Conservation (phyloP, 2,888 invertebrate species). For the Chironomus tentans region DNA sequence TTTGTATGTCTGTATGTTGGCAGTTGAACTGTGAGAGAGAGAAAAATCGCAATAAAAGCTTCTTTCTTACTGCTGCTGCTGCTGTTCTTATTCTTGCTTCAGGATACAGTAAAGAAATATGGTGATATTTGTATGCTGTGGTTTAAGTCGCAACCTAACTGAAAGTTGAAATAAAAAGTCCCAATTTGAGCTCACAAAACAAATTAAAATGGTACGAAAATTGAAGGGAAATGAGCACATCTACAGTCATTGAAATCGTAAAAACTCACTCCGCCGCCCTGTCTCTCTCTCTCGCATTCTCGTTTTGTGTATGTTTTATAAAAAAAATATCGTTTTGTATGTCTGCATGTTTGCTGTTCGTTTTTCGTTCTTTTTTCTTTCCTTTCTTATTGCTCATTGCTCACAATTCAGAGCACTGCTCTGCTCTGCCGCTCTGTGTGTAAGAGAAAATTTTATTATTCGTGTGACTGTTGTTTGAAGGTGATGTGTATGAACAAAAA, state of each 20-base stretch:
- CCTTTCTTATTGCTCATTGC: background rate
- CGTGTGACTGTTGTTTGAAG: constrained; percentile 27
- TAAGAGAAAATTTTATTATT: constrained; percentile 23
- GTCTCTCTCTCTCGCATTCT: no score
- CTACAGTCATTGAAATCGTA: no score
- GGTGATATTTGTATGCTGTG: no score
- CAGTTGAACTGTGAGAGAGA: background rate
- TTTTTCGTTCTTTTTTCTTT: background rate
- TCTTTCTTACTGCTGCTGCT: background rate
- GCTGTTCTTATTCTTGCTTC: background rate
- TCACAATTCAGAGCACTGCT: background rate
- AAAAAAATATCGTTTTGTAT: background rate
- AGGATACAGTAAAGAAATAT: no score
- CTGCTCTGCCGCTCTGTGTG: background rate
- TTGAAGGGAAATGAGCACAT: background rate
- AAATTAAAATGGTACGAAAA: background rate
- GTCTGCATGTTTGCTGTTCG: background rate
- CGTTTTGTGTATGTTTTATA: no score
- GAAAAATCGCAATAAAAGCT: background rate
- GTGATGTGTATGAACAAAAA: constrained; percentile 21
- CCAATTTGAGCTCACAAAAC: background rate
- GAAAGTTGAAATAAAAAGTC: background rate
- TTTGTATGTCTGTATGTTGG: background rate
- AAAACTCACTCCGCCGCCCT: background rate
- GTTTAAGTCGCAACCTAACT: no score